These are phyloP conservation scores for Montipora foliosa DNA, from an alignment of 64 coral and sea anemone genomes.

Conservation along the genomic window DNA sequence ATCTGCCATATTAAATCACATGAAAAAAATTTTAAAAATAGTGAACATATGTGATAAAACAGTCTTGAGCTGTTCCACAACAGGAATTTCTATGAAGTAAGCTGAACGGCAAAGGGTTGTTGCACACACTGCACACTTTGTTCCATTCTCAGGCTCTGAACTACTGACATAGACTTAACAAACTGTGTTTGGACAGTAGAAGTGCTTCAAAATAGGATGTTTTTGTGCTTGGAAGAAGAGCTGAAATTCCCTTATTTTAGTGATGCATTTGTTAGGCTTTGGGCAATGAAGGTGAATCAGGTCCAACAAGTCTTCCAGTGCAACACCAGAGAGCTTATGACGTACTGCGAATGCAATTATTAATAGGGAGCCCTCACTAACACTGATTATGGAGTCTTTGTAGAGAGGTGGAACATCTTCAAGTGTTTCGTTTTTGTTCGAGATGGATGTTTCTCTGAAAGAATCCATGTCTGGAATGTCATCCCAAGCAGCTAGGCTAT, in stretches of 20 bases:
- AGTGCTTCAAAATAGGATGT: background rate
- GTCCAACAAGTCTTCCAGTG: background rate
- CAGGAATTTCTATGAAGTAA: background rate
- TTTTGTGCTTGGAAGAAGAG: background rate
- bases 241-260: background rate
- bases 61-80: background rate
- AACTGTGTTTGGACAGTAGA: background rate
- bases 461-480: background rate
- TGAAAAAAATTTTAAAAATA: background rate
- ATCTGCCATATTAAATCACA: background rate
- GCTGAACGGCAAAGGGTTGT: background rate
- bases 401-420: background rate
- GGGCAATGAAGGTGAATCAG: background rate
- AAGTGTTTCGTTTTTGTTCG: background rate
- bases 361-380: background rate
- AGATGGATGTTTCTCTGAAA: background rate
- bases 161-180: background rate
- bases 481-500: background rate
- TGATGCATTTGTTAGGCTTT: background rate
- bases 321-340: background rate
- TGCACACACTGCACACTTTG: background rate
- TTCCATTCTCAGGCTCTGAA: background rate
- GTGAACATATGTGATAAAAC: background rate
- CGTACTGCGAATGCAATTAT: background rate
- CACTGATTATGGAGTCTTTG: background rate